Conservation (phyloP, 1,140 invertebrate genomes). For the Temnothorax curvispinosus region DNA sequence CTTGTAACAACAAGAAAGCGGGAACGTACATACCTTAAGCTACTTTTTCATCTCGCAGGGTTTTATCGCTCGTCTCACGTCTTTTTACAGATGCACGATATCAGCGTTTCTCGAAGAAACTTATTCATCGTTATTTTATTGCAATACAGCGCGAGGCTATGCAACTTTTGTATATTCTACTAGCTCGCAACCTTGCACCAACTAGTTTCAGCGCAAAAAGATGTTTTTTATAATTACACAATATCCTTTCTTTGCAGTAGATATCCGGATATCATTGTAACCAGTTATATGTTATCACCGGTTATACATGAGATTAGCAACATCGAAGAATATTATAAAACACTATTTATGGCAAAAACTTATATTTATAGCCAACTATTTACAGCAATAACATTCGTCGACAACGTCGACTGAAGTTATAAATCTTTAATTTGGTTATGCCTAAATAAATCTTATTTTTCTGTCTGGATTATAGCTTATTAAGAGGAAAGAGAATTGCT, state of each 20-base stretch:
- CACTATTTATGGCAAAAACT: not conserved
- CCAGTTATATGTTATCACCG: not conserved
- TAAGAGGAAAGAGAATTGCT: not conserved
- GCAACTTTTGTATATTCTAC: slow-evolving; percentile 22
- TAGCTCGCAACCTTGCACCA: slow-evolving; percentile 20
- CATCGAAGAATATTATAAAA: not conserved
- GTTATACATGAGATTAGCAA: not conserved
- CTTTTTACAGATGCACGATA: not conserved
- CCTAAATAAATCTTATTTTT: not conserved
- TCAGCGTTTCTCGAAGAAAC: not conserved
- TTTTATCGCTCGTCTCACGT: not conserved
- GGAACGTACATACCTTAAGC: not conserved
- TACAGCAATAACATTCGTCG: not conserved
- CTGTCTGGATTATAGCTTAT: not conserved
- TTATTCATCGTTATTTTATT: slow-evolving; percentile 25
- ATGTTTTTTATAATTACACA: slow-evolving; percentile 1
- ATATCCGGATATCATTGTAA: not conserved
- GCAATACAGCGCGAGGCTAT: not conserved
- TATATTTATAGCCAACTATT: not conserved
- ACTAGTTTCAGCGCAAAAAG: not conserved
- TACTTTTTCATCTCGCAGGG: not conserved
- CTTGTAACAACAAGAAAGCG: slow-evolving; percentile 60
- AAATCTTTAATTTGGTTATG: not conserved
- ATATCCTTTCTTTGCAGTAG: not conserved
- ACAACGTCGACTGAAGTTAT: not conserved